Conservation (phyloP, 1,140 invertebrate species). For the Leptinotarsa defecta region DNA sequence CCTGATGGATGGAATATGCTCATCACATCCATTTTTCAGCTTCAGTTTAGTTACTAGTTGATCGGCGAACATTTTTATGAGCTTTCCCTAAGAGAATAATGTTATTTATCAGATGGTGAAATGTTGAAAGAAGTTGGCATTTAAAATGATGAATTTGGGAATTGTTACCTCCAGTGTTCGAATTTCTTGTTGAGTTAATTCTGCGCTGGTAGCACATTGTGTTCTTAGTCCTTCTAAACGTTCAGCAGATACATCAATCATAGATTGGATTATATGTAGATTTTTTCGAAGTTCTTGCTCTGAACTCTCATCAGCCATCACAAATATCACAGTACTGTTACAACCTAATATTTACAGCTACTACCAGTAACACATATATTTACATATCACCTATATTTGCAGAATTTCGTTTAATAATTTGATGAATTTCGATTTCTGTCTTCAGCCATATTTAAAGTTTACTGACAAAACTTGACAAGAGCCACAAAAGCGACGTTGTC, state of each 20-base stretch:
- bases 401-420: constrained; percentile 7
- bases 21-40: constrained; percentile 65
- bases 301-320: constrained; percentile 55
- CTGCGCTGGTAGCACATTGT: constrained; percentile 87
- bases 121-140: background rate
- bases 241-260: constrained; percentile 93
- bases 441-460: constrained; percentile 33
- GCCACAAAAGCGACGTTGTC: too few species aligned
- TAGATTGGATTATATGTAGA: constrained; percentile 77
- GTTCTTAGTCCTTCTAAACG: constrained; percentile 89
- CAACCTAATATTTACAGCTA: constrained; percentile 39
- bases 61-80: constrained; percentile 90
- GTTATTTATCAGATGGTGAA: constrained; percentile 1
- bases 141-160: constrained; percentile 3
- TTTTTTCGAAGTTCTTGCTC: constrained; percentile 61
- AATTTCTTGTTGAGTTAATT: constrained; percentile 94
- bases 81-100: constrained; percentile 75
- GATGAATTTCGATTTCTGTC: constrained; percentile 29
- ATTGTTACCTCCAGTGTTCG: constrained; percentile 82
- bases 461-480: constrained; percentile 10
- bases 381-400: constrained; percentile 40
- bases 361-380: constrained; percentile 32
- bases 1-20: constrained; percentile 74
- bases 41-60: constrained; percentile 85
- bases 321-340: constrained; percentile 46